Evolutionary conservation across 30 jellyfish, hydroid and myxozoan species (phyloP), one percentile per base, ranked within the genome.

Genomic region (Cassiopea andromeda): DNA sequence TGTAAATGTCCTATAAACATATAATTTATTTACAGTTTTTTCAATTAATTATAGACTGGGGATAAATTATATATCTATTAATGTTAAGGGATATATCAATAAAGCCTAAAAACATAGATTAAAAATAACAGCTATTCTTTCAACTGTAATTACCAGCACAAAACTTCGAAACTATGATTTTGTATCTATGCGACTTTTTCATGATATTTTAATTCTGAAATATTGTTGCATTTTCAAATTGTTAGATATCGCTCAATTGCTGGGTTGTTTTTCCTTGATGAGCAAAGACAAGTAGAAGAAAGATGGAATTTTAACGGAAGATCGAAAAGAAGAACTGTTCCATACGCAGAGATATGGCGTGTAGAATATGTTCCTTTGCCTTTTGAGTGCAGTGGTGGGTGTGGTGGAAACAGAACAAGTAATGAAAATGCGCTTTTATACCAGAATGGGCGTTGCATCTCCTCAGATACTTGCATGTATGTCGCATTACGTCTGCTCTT

Each of bases 331-430:
- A 54, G 54, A 18, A 66, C 14, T 0, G 69, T 91, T 61, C 73
- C 83, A 16, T 66, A 47, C 16, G 93, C 75, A 48, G 92, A 71
- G 59, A 93, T 77, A 74, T 73, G 76, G 17, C 69, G 97, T 45
- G 82, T 73, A 38, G 99, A 95, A 74, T 72, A n/a, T 27, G 98
- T 95, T 27, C 99, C 98, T 1, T 95, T 97, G 71, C 89, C 97
- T 2, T 95, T 68, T 69, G 71, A 82, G 59, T 95, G 99, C 46
- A 46, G 47, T 17, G 44, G 66, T 64, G 98, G 98, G 15, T 95
- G 99, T 82, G 99, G 99, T 17, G 99, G 99, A 3, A 90, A 87
- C 68, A 77, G 61, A 38, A 47, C 87, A 18, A 85, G 91, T 81
- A 75, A 89, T 17, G 90, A 94, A 46, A 91, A 95, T 75, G 70